Percentiles rank a stretch among this genome's conserved stretches.
Evolutionary conservation across 2,113 vertebrate genomes (phyloP).

Genomic region (Saccopteryx bilineata): DNA sequence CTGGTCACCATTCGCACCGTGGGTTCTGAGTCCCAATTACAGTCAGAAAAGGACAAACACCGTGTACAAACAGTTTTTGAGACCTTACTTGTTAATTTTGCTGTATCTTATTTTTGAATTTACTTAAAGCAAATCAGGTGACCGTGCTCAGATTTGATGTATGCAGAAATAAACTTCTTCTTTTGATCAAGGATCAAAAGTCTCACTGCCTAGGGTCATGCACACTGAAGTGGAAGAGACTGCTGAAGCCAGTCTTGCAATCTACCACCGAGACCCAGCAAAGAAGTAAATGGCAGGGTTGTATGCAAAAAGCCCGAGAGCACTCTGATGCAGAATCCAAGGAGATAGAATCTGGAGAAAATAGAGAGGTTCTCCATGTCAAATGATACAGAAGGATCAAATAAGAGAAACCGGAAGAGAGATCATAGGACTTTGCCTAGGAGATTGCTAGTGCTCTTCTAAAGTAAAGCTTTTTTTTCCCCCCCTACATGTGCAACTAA

Average conservation of each 20-base stretch:
- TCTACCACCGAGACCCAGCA: background rate
- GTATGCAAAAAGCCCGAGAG: background rate
- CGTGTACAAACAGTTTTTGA: background rate
- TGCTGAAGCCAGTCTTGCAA: background rate
- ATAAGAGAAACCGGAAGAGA: background rate
- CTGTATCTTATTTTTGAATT: background rate
- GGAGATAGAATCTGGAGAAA: background rate
- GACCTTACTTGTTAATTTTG: background rate
- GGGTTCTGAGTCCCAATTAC: background rate
- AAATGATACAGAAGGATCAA: background rate
- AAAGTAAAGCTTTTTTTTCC: background rate
- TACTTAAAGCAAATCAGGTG: background rate
- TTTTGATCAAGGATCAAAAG: background rate
- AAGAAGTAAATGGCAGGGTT: background rate
- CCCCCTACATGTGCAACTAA: background rate
- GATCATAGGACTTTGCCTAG: background rate
- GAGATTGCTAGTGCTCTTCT: background rate
- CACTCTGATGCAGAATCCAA: background rate
- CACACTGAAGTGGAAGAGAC: background rate
- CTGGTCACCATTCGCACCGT: background rate
- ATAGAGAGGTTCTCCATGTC: background rate
- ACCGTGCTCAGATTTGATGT: background rate
- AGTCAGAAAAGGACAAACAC: background rate
- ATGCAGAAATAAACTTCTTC: background rate
- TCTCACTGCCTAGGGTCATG: background rate